These are phyloP conservation scores for Gila robusta DNA, from an alignment of 2,797 vertebrate species.

Conservation along the genomic window DNA sequence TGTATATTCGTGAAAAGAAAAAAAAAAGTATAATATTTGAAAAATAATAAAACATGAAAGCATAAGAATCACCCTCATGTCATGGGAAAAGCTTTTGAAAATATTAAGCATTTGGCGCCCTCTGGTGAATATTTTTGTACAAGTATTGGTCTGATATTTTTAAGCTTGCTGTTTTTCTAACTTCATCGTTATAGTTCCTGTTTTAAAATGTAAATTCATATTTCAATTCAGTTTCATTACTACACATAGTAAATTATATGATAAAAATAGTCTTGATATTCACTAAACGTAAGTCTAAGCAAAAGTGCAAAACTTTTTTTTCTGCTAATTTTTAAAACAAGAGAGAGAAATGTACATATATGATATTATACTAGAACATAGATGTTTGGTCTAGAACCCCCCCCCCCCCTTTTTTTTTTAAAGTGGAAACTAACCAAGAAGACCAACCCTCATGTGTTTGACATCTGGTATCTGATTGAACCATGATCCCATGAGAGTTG, in stretches of 20 bases:
- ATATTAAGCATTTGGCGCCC: constrained; percentile 40
- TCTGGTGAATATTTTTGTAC: constrained; percentile 32
- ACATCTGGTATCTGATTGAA: constrained; percentile 40
- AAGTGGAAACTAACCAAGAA: neutral
- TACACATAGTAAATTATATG: neutral
- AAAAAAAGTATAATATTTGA: no score
- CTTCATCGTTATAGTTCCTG: neutral
- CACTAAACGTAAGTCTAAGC: neutral
- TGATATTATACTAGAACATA: neutral
- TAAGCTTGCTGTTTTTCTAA: neutral
- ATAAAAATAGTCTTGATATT: neutral
- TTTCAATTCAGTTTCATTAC: neutral
- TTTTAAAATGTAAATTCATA: neutral
- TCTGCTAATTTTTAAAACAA: neutral
- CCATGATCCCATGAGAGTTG: constrained; percentile 33
- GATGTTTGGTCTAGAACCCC: neutral
- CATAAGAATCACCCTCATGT: neutral
- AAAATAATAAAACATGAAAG: neutral
- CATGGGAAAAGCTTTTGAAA: neutral
- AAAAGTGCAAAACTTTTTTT: neutral
- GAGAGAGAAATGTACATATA: neutral
- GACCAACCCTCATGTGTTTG: neutral
- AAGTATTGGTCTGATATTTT: neutral
- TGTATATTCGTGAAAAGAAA: neutral
- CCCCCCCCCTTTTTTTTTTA: neutral